These are phyloP conservation scores for Drosophila sp. DNA, from an alignment of 1,140 invertebrate species.

Conservation along the genomic window DNA sequence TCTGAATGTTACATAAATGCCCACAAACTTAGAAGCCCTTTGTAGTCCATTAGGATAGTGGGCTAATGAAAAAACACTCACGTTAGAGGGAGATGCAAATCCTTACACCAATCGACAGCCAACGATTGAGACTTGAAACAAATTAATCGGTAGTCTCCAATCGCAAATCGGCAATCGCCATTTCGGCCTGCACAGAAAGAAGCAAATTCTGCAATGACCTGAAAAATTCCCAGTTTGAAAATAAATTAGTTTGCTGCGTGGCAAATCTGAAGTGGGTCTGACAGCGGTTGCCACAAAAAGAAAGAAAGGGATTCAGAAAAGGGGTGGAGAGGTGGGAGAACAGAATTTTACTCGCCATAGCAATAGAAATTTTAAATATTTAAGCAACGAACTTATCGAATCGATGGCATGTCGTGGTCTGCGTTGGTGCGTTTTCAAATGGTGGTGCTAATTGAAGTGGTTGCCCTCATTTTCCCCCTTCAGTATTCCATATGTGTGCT, in stretches of 20 bases:
- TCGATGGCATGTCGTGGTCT: conserved; percentile 24
- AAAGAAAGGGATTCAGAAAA: not conserved
- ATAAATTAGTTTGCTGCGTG: conserved; percentile 81
- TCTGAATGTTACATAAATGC: too few species aligned
- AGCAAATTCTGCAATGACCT: conserved; percentile 52
- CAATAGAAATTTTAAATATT: conserved; percentile 67
- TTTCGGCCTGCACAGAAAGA: not conserved
- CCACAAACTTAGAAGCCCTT: too few species aligned
- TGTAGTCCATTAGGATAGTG: not conserved
- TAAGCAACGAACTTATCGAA: conserved; percentile 75
- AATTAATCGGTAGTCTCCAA: conserved; percentile 60
- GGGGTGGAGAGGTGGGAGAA: not conserved
- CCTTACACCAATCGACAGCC: conserved; percentile 22
- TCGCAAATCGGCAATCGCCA: conserved; percentile 50
- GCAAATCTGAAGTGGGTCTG: conserved; percentile 80
- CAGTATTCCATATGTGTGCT: conserved; percentile 30
- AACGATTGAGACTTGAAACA: conserved; percentile 70
- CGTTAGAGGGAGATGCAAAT: conserved; percentile 59
- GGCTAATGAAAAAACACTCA: conserved; percentile 54
- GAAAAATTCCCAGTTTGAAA: conserved; percentile 73
- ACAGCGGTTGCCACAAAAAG: conserved; percentile 49
- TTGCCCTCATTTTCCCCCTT: conserved; percentile 29
- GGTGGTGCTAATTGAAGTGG: conserved; percentile 75
- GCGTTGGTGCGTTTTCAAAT: conserved; percentile 44
- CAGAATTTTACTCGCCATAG: conserved; percentile 26